Conservation (phyloP, 2,113 vertebrate genomes). For the Callithrix jacchus region DNA sequence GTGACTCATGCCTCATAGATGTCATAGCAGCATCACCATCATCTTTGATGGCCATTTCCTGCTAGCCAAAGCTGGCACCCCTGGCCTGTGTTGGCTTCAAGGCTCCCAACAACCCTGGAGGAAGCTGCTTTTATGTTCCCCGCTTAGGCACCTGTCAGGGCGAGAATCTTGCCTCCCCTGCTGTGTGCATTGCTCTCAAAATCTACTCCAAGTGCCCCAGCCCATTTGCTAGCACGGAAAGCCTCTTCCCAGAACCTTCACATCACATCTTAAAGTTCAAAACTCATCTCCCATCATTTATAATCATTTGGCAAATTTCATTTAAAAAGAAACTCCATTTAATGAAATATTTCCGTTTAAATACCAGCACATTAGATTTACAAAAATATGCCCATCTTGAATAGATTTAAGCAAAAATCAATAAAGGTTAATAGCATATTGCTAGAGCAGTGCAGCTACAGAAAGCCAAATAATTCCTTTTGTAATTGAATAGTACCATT, state of each 20-base stretch:
- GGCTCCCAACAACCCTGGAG: rapidly evolving
- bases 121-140: rapidly evolving
- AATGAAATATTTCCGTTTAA: conserved; percentile 71
- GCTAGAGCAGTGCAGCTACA: conserved; percentile 37
- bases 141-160: rapidly evolving
- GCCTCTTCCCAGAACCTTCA: too few species aligned
- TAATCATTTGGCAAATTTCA: conserved; percentile 75
- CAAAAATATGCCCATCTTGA: conserved; percentile 63
- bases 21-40: rapidly evolving
- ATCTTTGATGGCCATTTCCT: rapidly evolving
- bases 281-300: conserved; percentile 60
- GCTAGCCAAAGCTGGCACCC: rapidly evolving
- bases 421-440: conserved; percentile 78
- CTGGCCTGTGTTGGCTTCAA: rapidly evolving
- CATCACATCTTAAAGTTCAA: background rate
- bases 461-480: conserved; percentile 73
- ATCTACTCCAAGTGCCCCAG: background rate
- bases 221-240: background rate
- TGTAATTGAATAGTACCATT: conserved; percentile 72
- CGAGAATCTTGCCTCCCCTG: background rate
- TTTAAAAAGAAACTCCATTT: conserved; percentile 72
- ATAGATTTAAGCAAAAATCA: conserved; percentile 78
- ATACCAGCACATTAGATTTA: conserved; percentile 62
- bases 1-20: rapidly evolving
- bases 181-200: rapidly evolving